These are phyloP conservation scores for Takifugu rubripes DNA, from an alignment of 2,797 vertebrate species.

Conservation along the genomic window DNA sequence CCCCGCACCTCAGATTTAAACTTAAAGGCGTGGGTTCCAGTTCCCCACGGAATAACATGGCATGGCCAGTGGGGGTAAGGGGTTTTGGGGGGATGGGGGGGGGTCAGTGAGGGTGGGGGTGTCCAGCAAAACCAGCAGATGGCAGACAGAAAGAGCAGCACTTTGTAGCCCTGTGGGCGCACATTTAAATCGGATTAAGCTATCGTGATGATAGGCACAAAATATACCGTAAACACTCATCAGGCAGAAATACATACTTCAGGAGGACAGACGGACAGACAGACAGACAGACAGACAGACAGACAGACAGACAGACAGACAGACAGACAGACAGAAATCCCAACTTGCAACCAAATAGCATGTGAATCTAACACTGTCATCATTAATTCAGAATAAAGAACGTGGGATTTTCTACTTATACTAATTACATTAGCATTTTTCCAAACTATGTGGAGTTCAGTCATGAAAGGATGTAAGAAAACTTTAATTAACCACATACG, in stretches of 20 bases:
- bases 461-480: neutral
- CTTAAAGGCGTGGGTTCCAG: neutral
- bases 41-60: neutral
- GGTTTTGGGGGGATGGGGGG: neutral
- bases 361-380: too few species aligned
- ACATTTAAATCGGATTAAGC: slow-evolving; percentile 64
- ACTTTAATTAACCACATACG: slow-evolving; percentile 6
- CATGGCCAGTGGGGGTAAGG: neutral
- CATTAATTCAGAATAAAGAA: too few species aligned
- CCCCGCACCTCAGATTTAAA: neutral
- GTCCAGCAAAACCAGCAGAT: slow-evolving; percentile 65
- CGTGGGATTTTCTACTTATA: too few species aligned
- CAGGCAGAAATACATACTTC: slow-evolving; percentile 1
- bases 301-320: too few species aligned
- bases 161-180: slow-evolving; percentile 56
- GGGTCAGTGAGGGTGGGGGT: slow-evolving; percentile 13
- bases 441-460: too few species aligned
- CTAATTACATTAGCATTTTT: too few species aligned
- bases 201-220: slow-evolving; percentile 38
- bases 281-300: too few species aligned
- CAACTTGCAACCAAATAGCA: too few species aligned
- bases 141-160: slow-evolving; percentile 43
- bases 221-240: slow-evolving; percentile 16
- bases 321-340: too few species aligned
- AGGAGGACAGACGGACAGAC: too few species aligned